Percentiles rank a stretch among this genome's conserved stretches.
These are phyloP conservation scores for Eustalomyia histrio DNA, from an alignment of 2,888 invertebrate species.

Conservation along the genomic window DNA sequence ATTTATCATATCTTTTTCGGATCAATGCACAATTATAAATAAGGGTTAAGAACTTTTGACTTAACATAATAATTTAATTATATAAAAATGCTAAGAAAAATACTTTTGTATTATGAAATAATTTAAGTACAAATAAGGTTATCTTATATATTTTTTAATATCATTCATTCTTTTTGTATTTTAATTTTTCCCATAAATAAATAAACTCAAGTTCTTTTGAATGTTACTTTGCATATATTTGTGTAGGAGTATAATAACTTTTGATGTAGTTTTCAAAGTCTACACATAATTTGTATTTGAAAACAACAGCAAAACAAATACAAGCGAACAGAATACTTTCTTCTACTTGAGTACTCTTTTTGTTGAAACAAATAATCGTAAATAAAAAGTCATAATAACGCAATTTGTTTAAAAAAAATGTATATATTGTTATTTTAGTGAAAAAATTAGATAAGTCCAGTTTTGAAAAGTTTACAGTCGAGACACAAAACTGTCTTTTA, in stretches of 20 bases:
- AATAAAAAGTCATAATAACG: slow-evolving; percentile 60
- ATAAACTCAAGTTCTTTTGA: slow-evolving; percentile 13
- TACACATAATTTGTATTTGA: slow-evolving; percentile 27
- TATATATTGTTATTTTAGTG: too few relatives aligned
- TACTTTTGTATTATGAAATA: slow-evolving; percentile 13
- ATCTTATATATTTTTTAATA: slow-evolving; percentile 17
- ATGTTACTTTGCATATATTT: slow-evolving; percentile 11
- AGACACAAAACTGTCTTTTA: too few relatives aligned
- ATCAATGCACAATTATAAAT: background rate
- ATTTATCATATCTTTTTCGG: too few relatives aligned
- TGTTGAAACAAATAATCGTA: slow-evolving; percentile 56
- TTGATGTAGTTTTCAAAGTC: slow-evolving; percentile 22
- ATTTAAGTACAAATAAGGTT: slow-evolving; percentile 39
- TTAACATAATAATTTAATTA: background rate
- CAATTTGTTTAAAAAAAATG: slow-evolving; percentile 48
- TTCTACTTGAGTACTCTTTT: slow-evolving; percentile 6
- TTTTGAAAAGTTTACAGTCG: too few relatives aligned
- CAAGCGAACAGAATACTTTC: slow-evolving; percentile 20
- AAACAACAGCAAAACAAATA: background rate
- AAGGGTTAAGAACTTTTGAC: background rate
- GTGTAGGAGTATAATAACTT: slow-evolving; percentile 10
- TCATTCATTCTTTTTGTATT: slow-evolving; percentile 1
- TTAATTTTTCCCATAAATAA: slow-evolving; percentile 22
- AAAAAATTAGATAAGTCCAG: too few relatives aligned
- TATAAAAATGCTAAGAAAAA: background rate